Conservation (phyloP, 1,140 invertebrate species). For the Ooceraea biroi region DNA sequence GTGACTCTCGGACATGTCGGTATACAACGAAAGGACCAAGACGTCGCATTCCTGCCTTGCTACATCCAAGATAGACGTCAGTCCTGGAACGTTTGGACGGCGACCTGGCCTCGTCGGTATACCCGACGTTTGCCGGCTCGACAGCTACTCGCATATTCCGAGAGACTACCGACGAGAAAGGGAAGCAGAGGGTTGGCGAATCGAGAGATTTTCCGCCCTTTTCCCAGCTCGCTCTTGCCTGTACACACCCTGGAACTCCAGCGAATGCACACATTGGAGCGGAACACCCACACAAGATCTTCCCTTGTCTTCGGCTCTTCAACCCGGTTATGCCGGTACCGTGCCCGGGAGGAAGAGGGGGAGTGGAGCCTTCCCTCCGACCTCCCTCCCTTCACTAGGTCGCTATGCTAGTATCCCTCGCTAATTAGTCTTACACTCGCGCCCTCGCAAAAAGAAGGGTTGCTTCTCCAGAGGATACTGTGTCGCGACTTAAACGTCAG, state of each 20-base stretch:
- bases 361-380: too few relatives aligned
- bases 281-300: not conserved
- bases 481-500: conserved; percentile 48
- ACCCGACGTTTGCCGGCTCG: conserved; percentile 8
- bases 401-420: not conserved
- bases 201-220: conserved; percentile 22
- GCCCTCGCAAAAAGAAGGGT: conserved; percentile 6
- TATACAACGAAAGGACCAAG: not conserved
- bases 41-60: not conserved
- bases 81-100: conserved; percentile 42
- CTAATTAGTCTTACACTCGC: conserved; percentile 58
- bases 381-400: not conserved
- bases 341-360: too few relatives aligned
- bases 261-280: too few relatives aligned
- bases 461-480: conserved; percentile 12
- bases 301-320: conserved; percentile 30
- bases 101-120: not conserved
- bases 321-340: not conserved
- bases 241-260: not conserved
- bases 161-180: not conserved
- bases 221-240: not conserved
- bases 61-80: conserved; percentile 1
- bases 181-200: not conserved
- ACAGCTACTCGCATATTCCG: conserved; percentile 22
- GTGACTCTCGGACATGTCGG: conserved; percentile 12